A percentile compares a stretch with the other conserved stretches of the same genome.
These are phyloP conservation scores for Zele albiditarsus DNA, from an alignment of 2,888 invertebrate species.

Conservation along the genomic window DNA sequence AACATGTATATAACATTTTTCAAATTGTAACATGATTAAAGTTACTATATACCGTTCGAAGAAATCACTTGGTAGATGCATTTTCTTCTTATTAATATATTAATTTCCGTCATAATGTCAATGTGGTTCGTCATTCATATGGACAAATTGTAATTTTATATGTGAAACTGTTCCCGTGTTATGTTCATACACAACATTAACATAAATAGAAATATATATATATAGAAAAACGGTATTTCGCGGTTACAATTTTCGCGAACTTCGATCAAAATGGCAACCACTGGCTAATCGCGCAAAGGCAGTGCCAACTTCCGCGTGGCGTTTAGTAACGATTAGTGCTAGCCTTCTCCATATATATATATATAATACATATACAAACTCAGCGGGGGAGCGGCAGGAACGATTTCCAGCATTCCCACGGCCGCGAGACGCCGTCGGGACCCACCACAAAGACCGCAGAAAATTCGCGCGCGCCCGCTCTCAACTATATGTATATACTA, in stretches of 20 bases:
- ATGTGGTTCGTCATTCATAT: too few species aligned
- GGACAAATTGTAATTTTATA: too few species aligned
- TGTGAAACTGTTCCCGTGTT: too few species aligned
- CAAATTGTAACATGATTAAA: too few species aligned
- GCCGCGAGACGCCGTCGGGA: constrained; percentile 52
- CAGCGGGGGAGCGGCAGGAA: constrained; percentile 38
- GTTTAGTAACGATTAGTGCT: constrained; percentile 34
- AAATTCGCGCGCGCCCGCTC: constrained; percentile 37
- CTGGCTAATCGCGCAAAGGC: constrained; percentile 23
- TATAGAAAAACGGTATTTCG: constrained; percentile 6
- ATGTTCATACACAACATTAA: too few species aligned
- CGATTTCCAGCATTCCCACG: constrained; percentile 62
- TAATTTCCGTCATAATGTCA: too few species aligned
- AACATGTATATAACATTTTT: too few species aligned
- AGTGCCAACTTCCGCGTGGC: constrained; percentile 33
- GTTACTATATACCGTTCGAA: too few species aligned
- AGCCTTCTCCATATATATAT: constrained; percentile 28
- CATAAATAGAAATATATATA: not conserved
- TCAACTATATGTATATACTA: constrained; percentile 38
- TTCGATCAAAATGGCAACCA: constrained; percentile 27
- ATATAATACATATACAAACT: constrained; percentile 27
- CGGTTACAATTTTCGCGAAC: constrained; percentile 13
- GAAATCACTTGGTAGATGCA: too few species aligned
- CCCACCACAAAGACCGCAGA: constrained; percentile 52
- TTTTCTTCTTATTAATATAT: too few species aligned